Base-by-base conservation (phyloP, 2,888 invertebrate species). In the Brachyopa scutellaris region DNA sequence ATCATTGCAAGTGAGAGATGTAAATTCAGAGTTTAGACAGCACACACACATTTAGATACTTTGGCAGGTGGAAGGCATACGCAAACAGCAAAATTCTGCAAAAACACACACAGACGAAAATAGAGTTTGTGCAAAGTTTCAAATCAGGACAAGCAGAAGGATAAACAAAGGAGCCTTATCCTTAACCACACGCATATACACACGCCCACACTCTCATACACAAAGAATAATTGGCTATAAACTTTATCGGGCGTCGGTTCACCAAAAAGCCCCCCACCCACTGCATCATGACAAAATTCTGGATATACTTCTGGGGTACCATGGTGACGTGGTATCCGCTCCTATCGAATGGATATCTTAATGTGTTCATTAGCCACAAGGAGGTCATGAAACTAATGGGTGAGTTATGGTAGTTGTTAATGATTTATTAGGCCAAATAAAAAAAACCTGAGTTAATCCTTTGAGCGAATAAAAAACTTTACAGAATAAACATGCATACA, bases 381-480 rank as follows among this genome's bases (percentile, higher is more conserved):
- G 95, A 95, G 92, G 95, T 95, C 88, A 94, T 94, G 93, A 95
- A 95, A 91, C 92, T 95, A 87, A 91, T 95, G 90, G 95, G 95
- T 95, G 91, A 94, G 94, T 91, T 86, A 45, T 64, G 9, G 19
- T 55, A 21, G 26, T 47, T 23, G 19, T 45, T 29, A 53, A 61
- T 64, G 69, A 53, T 64, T 67, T 69, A 64, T 62, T 45, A n/a
- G 11, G 21, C 17, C 5, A 7, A 19, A 29, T 5, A 38, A 38
- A 13, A 26, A 45, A 19, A n/a, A 49, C 17, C 2, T 23, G 36
- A 47, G 11, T 31, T 62, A 23, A 47, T 21, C 21, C 42, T 33
- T 59, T 53, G 51, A 47, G 45, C 7, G n/a, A 21, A 21, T n/a
- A 21, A 9, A 21, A 26, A 13, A 8, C 47, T 3, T 5, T 5